These are phyloP conservation scores for Cichladusa arquata DNA, from an alignment of 2,113 vertebrate genomes.

Conservation along the genomic window DNA sequence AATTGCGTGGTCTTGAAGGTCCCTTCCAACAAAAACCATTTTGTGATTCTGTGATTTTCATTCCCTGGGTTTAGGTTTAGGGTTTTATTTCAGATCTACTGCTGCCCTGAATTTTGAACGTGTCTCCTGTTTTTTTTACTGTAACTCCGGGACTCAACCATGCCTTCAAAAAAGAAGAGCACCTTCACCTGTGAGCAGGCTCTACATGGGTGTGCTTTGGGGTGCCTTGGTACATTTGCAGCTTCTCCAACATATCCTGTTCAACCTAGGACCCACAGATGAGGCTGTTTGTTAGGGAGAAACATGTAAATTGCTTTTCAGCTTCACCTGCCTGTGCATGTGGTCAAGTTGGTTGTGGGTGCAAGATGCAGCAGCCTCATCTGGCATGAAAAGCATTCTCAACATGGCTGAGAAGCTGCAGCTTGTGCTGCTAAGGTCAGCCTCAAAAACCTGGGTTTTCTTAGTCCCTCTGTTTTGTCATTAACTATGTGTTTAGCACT, in stretches of 20 bases:
- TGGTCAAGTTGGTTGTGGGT: neutral
- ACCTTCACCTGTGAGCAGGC: neutral
- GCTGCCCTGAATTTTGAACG: neutral
- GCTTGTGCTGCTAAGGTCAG: neutral
- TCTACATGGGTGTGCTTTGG: rapidly evolving
- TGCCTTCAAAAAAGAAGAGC: neutral
- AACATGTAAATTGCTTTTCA: neutral
- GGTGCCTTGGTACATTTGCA: neutral
- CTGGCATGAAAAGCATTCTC: neutral
- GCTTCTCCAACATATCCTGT: neutral
- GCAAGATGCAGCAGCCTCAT: rapidly evolving
- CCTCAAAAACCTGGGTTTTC: neutral
- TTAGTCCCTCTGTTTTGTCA: neutral
- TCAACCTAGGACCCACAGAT: neutral
- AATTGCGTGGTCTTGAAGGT: neutral
- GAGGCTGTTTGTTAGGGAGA: neutral
- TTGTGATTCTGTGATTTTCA: neutral
- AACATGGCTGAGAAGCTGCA: neutral
- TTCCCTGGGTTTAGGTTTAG: neutral
- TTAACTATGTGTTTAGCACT: neutral
- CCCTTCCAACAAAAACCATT: neutral
- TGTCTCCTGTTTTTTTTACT: neutral
- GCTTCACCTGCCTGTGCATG: rapidly evolving
- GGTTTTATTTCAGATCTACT: neutral
- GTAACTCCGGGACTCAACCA: neutral